phyloP scores from a whole-genome alignment of 2,113 vertebrate genomes.

The human (Homo sapiens) region GRCh38 chr12:92994001-92994500 shows the following conservation, averaged over 20 bases:
- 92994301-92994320: too few species aligned
- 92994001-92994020: not conserved
- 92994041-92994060: not conserved
- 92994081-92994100: conserved; percentile 22
- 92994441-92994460: not conserved
- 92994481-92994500: not conserved
- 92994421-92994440: conserved; percentile 28
- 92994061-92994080: conserved; percentile 33
- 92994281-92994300: too few species aligned
- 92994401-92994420: not conserved
- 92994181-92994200: too few species aligned
- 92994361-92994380: too few species aligned
- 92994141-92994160: too few species aligned
- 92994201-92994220: too few species aligned
- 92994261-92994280: too few species aligned
- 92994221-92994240: too few species aligned
- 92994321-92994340: too few species aligned
- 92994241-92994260: too few species aligned
- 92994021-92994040: not conserved
- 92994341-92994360: rapidly evolving
- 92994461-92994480: not conserved
- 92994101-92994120: not conserved
- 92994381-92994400: too few species aligned
- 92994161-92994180: too few species aligned
- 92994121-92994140: not conserved